Evolutionary conservation across 2,797 vertebrate species (phyloP).

Genomic region (Clarias platycephalus): DNA sequence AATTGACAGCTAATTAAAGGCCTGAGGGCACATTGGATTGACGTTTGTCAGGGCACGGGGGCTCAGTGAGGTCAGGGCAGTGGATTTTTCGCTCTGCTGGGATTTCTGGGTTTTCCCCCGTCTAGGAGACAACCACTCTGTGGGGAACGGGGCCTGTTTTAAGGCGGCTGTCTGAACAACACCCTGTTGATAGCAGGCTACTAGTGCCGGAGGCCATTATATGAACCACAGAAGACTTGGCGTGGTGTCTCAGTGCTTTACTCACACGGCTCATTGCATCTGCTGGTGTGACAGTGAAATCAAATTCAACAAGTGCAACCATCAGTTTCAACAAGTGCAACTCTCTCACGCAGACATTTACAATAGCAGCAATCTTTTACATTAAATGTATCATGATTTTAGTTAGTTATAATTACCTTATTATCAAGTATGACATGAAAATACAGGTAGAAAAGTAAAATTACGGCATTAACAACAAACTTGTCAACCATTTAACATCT

Average conservation of each 20-base stretch:
- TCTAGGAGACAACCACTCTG: slow-evolving; percentile 59
- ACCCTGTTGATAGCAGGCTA: slow-evolving; percentile 60
- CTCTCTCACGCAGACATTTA: neutral
- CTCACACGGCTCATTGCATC: slow-evolving; percentile 57
- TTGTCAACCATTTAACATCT: neutral
- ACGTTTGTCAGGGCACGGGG: slow-evolving; percentile 83
- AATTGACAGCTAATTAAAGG: slow-evolving; percentile 99
- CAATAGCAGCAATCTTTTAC: neutral
- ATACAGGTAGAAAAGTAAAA: neutral
- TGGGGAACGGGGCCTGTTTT: slow-evolving; percentile 61
- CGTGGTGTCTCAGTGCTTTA: slow-evolving; percentile 56
- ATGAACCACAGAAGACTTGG: slow-evolving; percentile 59
- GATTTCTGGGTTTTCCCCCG: slow-evolving; percentile 46
- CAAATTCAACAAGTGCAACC: slow-evolving; percentile 45
- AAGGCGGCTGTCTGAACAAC: slow-evolving; percentile 53
- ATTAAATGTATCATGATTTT: neutral
- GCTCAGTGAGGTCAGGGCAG: slow-evolving; percentile 81
- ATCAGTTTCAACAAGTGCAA: slow-evolving; percentile 40
- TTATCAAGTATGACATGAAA: neutral
- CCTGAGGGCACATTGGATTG: slow-evolving; percentile 89
- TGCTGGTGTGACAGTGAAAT: slow-evolving; percentile 48
- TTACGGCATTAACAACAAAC: neutral
- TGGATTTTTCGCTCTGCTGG: slow-evolving; percentile 55
- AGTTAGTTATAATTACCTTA: neutral
- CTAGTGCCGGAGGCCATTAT: slow-evolving; percentile 52